Conservation (phyloP, 2,113 vertebrate species). For the Cisticola juncidis region DNA sequence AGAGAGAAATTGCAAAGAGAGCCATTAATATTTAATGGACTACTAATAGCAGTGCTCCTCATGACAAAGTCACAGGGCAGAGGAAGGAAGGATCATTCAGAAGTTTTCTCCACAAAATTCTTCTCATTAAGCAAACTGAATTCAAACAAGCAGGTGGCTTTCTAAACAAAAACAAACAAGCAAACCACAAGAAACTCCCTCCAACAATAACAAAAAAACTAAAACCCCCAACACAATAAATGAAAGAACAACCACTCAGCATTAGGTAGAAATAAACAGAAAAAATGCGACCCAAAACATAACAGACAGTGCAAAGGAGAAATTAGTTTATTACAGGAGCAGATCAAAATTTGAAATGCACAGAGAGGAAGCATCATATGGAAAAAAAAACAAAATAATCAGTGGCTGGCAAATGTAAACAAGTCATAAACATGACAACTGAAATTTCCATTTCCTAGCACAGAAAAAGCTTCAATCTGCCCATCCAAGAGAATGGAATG, state of each 20-base stretch:
- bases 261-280: neutral
- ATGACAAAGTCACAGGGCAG: neutral
- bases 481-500: neutral
- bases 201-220: neutral
- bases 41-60: constrained; percentile 31
- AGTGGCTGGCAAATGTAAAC: neutral
- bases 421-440: neutral
- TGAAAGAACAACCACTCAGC: neutral
- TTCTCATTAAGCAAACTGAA: constrained; percentile 2
- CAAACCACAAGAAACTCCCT: neutral
- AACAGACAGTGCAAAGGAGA: neutral
- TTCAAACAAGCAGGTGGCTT: neutral
- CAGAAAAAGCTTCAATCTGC: neutral
- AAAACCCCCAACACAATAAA: neutral
- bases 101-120: neutral
- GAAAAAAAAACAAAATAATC: neutral
- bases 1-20: constrained; percentile 40
- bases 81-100: neutral
- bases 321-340: neutral
- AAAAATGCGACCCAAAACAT: neutral
- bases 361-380: neutral
- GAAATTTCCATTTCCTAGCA: neutral
- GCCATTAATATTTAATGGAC: constrained; percentile 70
- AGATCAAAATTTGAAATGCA: neutral
- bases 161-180: neutral